Evolutionary conservation across 2,888 invertebrate genomes (phyloP).

Genomic region (Phalangium opilio): DNA sequence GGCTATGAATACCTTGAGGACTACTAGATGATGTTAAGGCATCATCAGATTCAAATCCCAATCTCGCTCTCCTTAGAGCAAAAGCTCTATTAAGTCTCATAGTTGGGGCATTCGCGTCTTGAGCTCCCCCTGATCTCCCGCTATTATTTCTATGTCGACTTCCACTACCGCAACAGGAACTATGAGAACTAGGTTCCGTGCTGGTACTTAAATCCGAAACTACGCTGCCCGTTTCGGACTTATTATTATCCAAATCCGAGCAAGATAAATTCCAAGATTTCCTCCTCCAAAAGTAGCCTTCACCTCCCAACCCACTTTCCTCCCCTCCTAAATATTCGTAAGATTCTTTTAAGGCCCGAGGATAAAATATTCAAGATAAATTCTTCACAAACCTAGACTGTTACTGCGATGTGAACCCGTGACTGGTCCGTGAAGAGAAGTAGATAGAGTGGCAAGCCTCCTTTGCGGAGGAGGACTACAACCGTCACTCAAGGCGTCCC

Average conservation of each 20-base stretch:
- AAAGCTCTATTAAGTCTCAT: constrained; percentile 55
- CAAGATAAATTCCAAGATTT: constrained; percentile 14
- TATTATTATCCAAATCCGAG: constrained; percentile 15
- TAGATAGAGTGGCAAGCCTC: no score
- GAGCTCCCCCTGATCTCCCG: constrained; percentile 25
- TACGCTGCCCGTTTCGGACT: constrained; percentile 22
- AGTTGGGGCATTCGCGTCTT: constrained; percentile 30
- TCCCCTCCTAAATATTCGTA: no score
- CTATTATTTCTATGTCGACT: constrained; percentile 22
- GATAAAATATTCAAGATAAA: no score
- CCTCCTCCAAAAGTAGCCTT: constrained; percentile 6
- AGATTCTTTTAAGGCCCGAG: no score
- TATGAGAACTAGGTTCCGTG: constrained; percentile 16
- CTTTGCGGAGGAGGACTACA: no score
- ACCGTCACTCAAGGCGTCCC: no score
- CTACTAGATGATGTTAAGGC: constrained; percentile 7
- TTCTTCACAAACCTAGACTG: no score
- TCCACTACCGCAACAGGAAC: constrained; percentile 12
- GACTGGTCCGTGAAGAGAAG: no score
- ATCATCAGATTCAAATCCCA: constrained; percentile 30
- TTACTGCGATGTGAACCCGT: no score
- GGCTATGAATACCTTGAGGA: constrained; percentile 3
- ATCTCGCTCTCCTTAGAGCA: constrained; percentile 46
- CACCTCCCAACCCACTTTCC: constrained; percentile 12
- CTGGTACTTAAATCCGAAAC: constrained; percentile 21